Percentiles rank a stretch among this genome's conserved stretches.
Conservation (phyloP, 1,140 invertebrate genomes). For the Notospermus geniculatus region DNA sequence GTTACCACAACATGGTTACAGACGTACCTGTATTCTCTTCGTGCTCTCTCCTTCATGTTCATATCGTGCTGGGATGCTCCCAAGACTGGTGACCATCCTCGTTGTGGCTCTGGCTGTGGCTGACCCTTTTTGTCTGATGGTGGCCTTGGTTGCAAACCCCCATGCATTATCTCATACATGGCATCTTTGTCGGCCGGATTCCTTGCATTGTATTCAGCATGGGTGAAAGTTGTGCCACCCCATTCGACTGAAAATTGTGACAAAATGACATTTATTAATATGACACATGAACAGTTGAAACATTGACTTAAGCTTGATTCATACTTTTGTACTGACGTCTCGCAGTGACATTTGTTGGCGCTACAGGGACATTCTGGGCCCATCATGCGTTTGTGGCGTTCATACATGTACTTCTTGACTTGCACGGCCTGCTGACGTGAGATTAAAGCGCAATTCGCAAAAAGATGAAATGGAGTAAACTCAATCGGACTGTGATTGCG, state of each 20-base stretch:
- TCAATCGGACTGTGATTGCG: too few species aligned
- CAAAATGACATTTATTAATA: too few species aligned
- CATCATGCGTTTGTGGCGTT: too few species aligned
- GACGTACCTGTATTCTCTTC: constrained; percentile 37
- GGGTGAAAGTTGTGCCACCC: not conserved
- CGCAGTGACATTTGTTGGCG: too few species aligned
- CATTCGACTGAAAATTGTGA: constrained; percentile 6
- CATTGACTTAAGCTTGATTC: too few species aligned
- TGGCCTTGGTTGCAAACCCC: not conserved
- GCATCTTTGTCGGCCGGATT: not conserved
- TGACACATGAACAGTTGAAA: too few species aligned
- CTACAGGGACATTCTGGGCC: too few species aligned
- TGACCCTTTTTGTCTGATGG: constrained; percentile 6
- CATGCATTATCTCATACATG: constrained; percentile 2
- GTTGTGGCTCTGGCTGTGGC: not conserved
- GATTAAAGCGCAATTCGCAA: too few species aligned
- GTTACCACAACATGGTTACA: not conserved
- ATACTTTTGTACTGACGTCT: too few species aligned
- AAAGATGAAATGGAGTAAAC: too few species aligned
- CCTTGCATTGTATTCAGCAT: not conserved
- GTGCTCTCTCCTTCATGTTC: constrained; percentile 30
- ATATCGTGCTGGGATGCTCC: constrained; percentile 23
- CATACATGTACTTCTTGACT: too few species aligned
- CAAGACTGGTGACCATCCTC: constrained; percentile 8
- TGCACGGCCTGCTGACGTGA: too few species aligned